phyloP scores from a whole-genome alignment of 2,113 vertebrate species.

The Pteruthius melanotis region DNA sequence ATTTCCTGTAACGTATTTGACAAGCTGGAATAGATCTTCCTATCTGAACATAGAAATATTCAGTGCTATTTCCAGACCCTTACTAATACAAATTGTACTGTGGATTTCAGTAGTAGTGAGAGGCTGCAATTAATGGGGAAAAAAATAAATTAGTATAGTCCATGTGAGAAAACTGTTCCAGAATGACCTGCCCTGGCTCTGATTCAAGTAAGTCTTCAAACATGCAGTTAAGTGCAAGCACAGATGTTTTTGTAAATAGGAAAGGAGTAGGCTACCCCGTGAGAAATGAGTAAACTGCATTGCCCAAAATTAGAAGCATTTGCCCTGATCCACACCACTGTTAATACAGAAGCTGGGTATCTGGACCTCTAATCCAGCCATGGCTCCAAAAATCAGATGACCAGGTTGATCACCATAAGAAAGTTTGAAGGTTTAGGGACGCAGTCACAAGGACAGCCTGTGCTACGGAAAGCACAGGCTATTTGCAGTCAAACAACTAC shows the following conservation, averaged over 20 bases:
- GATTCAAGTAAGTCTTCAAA: not conserved
- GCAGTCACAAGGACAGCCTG: not conserved
- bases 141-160: not conserved
- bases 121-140: not conserved
- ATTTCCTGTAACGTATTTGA: not conserved
- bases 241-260: constrained; percentile 25
- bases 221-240: not conserved
- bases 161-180: not conserved
- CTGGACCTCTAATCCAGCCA: not conserved
- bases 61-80: not conserved
- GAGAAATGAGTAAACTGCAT: not conserved
- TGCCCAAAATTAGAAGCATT: not conserved
- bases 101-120: not conserved
- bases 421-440: not conserved
- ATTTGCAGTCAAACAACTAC: not conserved
- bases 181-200: constrained; percentile 4
- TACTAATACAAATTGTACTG: not conserved
- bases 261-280: not conserved
- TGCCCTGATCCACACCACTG: not conserved
- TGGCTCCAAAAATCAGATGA: not conserved
- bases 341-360: not conserved
- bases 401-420: not conserved
- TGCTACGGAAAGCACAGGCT: not conserved
- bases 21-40: not conserved
- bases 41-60: not conserved